Base-by-base conservation (phyloP, 2,888 invertebrate genomes). In the Cynaeus angustus region DNA sequence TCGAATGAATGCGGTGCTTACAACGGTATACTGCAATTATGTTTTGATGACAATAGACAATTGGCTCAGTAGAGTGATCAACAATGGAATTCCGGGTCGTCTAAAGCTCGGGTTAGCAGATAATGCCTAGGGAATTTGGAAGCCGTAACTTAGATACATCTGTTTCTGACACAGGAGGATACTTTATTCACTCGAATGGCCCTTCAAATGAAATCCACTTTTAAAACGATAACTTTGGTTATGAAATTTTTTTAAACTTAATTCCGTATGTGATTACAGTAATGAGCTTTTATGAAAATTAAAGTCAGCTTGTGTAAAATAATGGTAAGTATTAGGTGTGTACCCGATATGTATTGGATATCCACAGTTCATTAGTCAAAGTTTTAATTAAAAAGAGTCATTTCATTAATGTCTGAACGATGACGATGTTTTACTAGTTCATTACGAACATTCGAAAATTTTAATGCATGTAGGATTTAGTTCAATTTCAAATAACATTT, bases 11-110 rank as follows among this genome's bases (percentile, higher is more conserved):
- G 9, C 13, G 28, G 45, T 26, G 61, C 61, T 46, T 41, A 50
- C 16, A 52, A 38, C 33, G 26, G 37, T 64, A 38, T 38, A 16
- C 46, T 45, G 46, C 70, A 70, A 70, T 70, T 70, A 50, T 67
- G 37, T 45, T 13, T 41, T 41, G 45, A 61, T 46, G 67, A 70
- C 70, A 70, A 70, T 70, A 66, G 65, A 70, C 62, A 66, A 70
- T 67, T 67, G 70, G 52, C 21, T 50, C 66, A 66, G 48, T 56
- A 38, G 26, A 66, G 56, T 59, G 66, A 66, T 66, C 59, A 58
- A 58, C 66, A 66, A 66, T 66, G 66, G 48, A 37, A 50, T 66
- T 64, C 48, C 50, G 41, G 41, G 52, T 53, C 45, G 59, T 10
- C 30, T 67, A 52, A 68, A 43, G 53, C 48, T 68, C 58, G 53